Conservation (phyloP, 2,113 vertebrate genomes). For the Coryphaenoides rupestris region DNA sequence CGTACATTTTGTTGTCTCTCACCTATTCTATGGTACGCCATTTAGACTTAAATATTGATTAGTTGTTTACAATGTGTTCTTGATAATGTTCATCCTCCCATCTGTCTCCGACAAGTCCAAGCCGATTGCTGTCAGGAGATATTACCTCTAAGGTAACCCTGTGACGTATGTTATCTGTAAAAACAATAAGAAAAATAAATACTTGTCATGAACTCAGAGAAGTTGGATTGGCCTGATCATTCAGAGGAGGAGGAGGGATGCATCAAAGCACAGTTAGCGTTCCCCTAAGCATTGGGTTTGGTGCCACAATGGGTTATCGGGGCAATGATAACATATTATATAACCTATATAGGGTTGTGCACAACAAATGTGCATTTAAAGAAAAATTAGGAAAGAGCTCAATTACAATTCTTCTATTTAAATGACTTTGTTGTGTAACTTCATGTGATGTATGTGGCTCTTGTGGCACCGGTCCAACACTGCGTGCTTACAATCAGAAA, state of each 20-base stretch:
- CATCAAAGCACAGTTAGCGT: slow-evolving; percentile 6
- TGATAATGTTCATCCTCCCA: slow-evolving; percentile 66
- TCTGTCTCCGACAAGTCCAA: slow-evolving; percentile 53
- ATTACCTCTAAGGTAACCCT: slow-evolving; percentile 70
- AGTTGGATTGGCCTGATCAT: slow-evolving; percentile 52
- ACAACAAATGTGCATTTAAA: too few relatives aligned
- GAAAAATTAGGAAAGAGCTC: too few relatives aligned
- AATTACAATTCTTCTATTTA: too few relatives aligned
- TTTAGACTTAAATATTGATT: slow-evolving; percentile 73
- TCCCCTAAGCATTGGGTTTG: slow-evolving; percentile 6
- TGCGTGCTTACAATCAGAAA: too few relatives aligned
- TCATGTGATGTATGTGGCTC: too few relatives aligned
- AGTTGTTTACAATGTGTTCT: slow-evolving; percentile 75
- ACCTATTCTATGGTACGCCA: slow-evolving; percentile 71
- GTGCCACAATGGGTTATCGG: too few relatives aligned
- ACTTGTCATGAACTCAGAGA: slow-evolving; percentile 66
- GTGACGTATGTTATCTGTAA: slow-evolving; percentile 74
- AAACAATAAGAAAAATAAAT: slow-evolving; percentile 72
- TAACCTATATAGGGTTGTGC: too few relatives aligned
- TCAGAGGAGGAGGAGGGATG: slow-evolving; percentile 51
- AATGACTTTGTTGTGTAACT: too few relatives aligned
- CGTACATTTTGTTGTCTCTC: slow-evolving; percentile 70
- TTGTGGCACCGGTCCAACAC: too few relatives aligned
- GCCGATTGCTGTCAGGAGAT: slow-evolving; percentile 60
- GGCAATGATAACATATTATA: too few relatives aligned